Evolutionary conservation across 2,888 invertebrate genomes (phyloP), one percentile per base, ranked within the genome.

Genomic region (Dexiosoma caninum): DNA sequence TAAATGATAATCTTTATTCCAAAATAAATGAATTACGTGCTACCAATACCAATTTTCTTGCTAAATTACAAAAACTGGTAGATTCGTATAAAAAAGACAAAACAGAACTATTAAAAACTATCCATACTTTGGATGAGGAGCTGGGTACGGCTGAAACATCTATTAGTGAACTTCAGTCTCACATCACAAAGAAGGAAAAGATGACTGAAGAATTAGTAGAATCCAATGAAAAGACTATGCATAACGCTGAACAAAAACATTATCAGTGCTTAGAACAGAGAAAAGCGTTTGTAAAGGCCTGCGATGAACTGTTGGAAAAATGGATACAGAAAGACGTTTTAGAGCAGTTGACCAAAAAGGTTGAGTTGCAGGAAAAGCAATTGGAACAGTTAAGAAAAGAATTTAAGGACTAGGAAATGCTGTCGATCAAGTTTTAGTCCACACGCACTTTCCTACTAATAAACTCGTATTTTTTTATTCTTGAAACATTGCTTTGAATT

Each of bases 211-310:
- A 21, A 27, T 42, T 81, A 19, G 44, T 69, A 3, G 40, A 72
- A 1, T 44, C 82, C 12, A 85, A 84, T 51, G 84, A 85, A 8
- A 62, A 84, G 0, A 70, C 71, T 0, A 83, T 87, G 32, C 30
- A 53, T 5, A 27, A 67, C 4, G 84, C 83, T 14, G 87, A 87
- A 53, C 27, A 64, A 6, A 59, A 77, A 7, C 81, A 81, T 64
- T 9, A 27, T 1, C 40, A 37, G 5, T 64, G 51, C 32, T 14
- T 70, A 23, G 62, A 72, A 16, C 77, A 77, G 37, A 72, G 37
- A 40, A 55, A 16, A 14, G 62, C 51, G 1, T 77, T 74, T 10
- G 9, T 81, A 6, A 12, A 74, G 1, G 57, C 64, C 8, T 77
- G 70, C 21, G 62, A 69, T 19, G 49, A 74, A 46, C n/a, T 64